Base-by-base conservation (phyloP, 1,140 invertebrate genomes). In the Tetramorium alpestre region DNA sequence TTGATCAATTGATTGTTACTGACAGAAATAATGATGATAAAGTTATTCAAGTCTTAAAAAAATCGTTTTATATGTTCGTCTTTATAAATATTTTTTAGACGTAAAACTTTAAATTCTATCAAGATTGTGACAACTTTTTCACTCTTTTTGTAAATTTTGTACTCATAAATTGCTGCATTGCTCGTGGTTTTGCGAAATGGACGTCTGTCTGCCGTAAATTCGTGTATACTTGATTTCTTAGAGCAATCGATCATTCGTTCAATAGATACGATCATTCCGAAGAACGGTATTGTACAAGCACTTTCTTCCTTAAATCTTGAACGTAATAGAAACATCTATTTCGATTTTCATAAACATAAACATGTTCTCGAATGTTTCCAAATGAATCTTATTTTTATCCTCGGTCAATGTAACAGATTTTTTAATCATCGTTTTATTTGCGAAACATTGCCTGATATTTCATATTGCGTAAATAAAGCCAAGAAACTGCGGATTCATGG, bases 71-170 rank as follows among this genome's bases (percentile, higher is more conserved):
- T 54, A 38, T 10, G 18, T 41, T 41, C 11, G 25, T 10, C 44
- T 22, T 65, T 33, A 22, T 33, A 49, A 25, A 78, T 78, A 49
- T n/a, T 49, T 22, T 38, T 80, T 41, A 18, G 22, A 80, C 18
- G 11, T 33, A 44, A 28, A 67, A 38, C 8, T 25, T 69, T 54
- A 4, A 80, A 54, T 81, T 81, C n/a, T 18, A 62, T 77, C 18
- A 25, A 73, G 25, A 77, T 56, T 16, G 8, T 2, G 33, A 80
- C 28, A n/a, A 54, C 8, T 54, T 67, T 80, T 51, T 3, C 10
- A 11, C 28, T 33, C 2, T 33, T 33, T 33, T 33, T 33, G 28
- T 33, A 33, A 25, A 54, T 80, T 80, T 80, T 67, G 13, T 22
- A 25, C 6, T 69, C 41, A 49, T 49, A 44, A 69, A 69, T 73